A percentile compares a stretch with the other conserved stretches of the same genome.
Conservation (phyloP, 2,113 vertebrate genomes). For the Polypterus senegalus region DNA sequence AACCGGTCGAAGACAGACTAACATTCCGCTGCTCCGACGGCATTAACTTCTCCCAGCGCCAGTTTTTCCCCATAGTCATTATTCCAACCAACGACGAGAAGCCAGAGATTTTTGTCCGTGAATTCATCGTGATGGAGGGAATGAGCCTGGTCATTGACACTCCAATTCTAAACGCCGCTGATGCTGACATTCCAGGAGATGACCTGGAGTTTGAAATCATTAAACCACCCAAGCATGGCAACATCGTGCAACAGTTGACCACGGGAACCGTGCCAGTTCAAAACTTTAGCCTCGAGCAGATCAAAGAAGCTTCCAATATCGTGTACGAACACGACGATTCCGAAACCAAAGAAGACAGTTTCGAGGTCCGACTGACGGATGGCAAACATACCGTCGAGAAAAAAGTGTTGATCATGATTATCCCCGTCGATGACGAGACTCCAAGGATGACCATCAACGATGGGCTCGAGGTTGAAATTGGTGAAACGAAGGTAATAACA, state of each 20-base stretch:
- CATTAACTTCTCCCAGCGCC: slow-evolving; percentile 32
- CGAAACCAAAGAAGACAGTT: slow-evolving; percentile 39
- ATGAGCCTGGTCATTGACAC: slow-evolving; percentile 45
- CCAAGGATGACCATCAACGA: slow-evolving; percentile 33
- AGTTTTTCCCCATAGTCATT: slow-evolving; percentile 38
- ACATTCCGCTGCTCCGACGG: slow-evolving; percentile 44
- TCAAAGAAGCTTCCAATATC: slow-evolving; percentile 37
- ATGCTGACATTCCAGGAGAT: slow-evolving; percentile 36
- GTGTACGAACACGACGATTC: slow-evolving; percentile 48
- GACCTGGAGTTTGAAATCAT: slow-evolving; percentile 36
- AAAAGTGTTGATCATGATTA: slow-evolving; percentile 34
- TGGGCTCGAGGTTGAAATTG: slow-evolving; percentile 32
- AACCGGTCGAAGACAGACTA: slow-evolving; percentile 37
- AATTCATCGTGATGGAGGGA: slow-evolving; percentile 45
- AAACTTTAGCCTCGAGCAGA: slow-evolving; percentile 40
- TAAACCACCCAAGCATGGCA: slow-evolving; percentile 30
- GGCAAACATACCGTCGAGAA: slow-evolving; percentile 33
- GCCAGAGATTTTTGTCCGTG: slow-evolving; percentile 29
- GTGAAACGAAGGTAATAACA: slow-evolving; percentile 35
- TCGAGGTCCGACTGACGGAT: slow-evolving; percentile 39
- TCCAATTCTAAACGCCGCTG: slow-evolving; percentile 28
- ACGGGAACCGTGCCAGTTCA: slow-evolving; percentile 20
- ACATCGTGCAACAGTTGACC: slow-evolving; percentile 35
- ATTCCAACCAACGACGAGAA: slow-evolving; percentile 40
- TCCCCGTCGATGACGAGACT: slow-evolving; percentile 37